Conservation (phyloP, 2,888 invertebrate genomes). For the Ganaspis brasiliensis region DNA sequence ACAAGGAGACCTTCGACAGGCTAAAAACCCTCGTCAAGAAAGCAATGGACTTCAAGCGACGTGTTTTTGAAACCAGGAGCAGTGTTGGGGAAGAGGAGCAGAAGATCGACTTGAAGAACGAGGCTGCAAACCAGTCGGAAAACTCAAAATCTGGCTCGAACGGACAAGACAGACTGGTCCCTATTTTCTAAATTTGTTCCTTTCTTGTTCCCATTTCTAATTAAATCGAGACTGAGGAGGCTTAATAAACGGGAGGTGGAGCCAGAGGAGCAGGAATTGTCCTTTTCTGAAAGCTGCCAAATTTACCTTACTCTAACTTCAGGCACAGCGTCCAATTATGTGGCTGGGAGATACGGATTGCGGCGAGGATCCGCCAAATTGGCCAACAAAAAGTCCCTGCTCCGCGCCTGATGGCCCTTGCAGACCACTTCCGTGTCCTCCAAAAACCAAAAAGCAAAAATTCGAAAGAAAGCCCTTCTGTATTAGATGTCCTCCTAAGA, state of each 20-base stretch:
- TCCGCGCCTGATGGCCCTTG: constrained; percentile 71
- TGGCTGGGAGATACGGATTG: constrained; percentile 69
- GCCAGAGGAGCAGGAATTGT: constrained; percentile 26
- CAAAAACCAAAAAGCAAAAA: constrained; percentile 68
- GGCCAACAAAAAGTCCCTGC: constrained; percentile 67
- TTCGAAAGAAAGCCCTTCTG: constrained; percentile 71
- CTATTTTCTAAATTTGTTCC: constrained; percentile 42
- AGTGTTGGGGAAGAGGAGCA: constrained; percentile 56
- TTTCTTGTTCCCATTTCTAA: neutral
- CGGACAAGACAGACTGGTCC: constrained; percentile 36
- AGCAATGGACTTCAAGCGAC: constrained; percentile 60
- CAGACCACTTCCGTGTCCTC: constrained; percentile 67
- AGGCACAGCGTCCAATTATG: constrained; percentile 56
- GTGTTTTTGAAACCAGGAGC: constrained; percentile 52
- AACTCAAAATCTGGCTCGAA: constrained; percentile 41
- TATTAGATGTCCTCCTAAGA: constrained; percentile 74
- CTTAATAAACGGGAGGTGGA: constrained; percentile 51
- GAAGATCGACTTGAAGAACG: neutral
- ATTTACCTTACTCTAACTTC: constrained; percentile 18
- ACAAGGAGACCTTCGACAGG: constrained; percentile 55
- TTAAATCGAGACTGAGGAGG: constrained; percentile 1
- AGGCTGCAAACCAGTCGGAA: constrained; percentile 10
- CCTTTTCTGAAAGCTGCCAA: constrained; percentile 10
- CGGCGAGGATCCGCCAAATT: constrained; percentile 64
- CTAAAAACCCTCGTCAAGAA: constrained; percentile 60